A percentile compares a stretch with the other conserved stretches of the same genome.
Conservation (phyloP, 1,140 invertebrate species). For the Drosophila melanogaster region DNA sequence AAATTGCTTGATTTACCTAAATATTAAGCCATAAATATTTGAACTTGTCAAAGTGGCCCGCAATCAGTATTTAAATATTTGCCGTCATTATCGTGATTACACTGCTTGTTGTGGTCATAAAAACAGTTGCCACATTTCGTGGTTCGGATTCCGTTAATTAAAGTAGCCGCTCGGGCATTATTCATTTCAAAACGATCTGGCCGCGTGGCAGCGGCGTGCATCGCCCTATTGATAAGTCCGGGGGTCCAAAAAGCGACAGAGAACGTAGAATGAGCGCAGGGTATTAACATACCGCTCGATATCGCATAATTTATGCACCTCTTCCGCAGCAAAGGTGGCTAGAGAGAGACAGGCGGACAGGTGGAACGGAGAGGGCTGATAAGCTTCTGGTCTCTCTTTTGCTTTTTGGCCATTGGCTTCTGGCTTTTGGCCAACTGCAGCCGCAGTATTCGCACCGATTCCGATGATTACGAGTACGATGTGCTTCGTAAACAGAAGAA, state of each 20-base stretch:
- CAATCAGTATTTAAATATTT: constrained; percentile 49
- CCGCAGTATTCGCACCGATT: neutral
- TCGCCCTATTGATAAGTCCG: constrained; percentile 14
- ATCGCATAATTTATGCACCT: constrained; percentile 67
- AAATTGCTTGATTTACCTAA: constrained; percentile 20
- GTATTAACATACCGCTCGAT: constrained; percentile 42
- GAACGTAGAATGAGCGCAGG: constrained; percentile 13
- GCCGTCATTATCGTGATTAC: constrained; percentile 14
- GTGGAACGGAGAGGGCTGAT: constrained; percentile 14
- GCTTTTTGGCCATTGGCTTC: constrained; percentile 2
- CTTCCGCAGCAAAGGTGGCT: constrained; percentile 32
- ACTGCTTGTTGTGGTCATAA: constrained; percentile 30
- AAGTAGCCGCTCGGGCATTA: constrained; percentile 4
- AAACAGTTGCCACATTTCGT: constrained; percentile 14
- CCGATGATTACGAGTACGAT: constrained; percentile 2
- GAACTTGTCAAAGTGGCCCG: constrained; percentile 25
- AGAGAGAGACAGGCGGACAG: neutral
- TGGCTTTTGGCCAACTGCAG: constrained; percentile 59
- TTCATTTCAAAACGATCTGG: neutral
- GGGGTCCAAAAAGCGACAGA: constrained; percentile 22
- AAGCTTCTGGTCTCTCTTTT: constrained; percentile 8
- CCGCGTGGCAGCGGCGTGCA: constrained; percentile 35
- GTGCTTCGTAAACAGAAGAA: constrained; percentile 17
- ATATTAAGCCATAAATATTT: constrained; percentile 50
- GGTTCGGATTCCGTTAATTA: constrained; percentile 42